phyloP scores from a whole-genome alignment of 2,888 invertebrate species.

The Oscheius sp. region DNA sequence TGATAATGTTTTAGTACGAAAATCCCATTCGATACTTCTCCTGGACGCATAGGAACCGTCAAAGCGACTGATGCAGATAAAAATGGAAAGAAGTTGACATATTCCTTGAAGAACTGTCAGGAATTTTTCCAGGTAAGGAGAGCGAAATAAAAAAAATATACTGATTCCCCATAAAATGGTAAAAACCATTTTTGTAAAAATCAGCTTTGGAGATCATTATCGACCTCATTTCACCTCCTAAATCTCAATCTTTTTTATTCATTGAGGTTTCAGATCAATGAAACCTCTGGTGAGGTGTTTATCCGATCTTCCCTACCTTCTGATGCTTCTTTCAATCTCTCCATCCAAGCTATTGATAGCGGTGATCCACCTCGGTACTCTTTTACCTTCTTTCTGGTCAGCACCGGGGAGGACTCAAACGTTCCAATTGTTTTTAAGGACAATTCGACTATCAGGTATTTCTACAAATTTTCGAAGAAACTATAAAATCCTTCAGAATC shows the following conservation, averaged over 20 bases:
- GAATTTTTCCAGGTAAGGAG: not conserved
- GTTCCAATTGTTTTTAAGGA: not conserved
- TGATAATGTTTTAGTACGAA: not conserved
- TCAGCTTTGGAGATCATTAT: too few species aligned
- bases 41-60: not conserved
- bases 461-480: too few species aligned
- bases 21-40: too few species aligned
- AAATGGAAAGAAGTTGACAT: not conserved
- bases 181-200: too few species aligned
- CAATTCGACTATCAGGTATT: slow-evolving; percentile 18
- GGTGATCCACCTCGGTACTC: not conserved
- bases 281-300: not conserved
- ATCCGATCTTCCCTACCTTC: not conserved
- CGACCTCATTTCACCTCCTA: not conserved
- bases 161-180: too few species aligned
- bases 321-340: not conserved
- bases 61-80: not conserved
- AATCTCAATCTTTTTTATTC: not conserved
- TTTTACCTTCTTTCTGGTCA: not conserved
- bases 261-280: slow-evolving; percentile 6
- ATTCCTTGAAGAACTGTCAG: not conserved
- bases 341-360: slow-evolving; percentile 12
- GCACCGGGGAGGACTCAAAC: not conserved
- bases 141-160: too few species aligned
- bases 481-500: slow-evolving; percentile 16